Conservation (phyloP, 2,113 vertebrate genomes). For the Anolis sagrei region DNA sequence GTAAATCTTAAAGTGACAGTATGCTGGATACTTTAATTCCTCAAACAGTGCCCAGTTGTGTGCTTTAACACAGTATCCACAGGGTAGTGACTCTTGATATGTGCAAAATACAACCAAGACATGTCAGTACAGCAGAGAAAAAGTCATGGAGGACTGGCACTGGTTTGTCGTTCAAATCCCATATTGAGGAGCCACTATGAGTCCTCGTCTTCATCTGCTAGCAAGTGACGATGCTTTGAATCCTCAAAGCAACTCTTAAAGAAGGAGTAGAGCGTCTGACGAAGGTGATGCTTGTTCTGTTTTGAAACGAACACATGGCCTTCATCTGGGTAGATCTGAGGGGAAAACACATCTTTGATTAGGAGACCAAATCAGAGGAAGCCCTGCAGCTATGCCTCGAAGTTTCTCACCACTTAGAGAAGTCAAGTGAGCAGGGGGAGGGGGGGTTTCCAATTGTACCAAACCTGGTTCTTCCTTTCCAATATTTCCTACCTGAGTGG, state of each 20-base stretch:
- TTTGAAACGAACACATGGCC: slow-evolving; percentile 76
- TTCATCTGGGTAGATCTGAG: slow-evolving; percentile 79
- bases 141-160: not conserved
- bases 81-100: no score
- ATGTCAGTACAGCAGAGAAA: not conserved
- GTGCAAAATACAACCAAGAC: not conserved
- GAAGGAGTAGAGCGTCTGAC: slow-evolving; percentile 76
- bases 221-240: not conserved
- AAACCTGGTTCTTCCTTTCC: not conserved
- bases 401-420: not conserved
- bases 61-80: slow-evolving; percentile 2
- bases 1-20: not conserved
- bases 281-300: slow-evolving; percentile 76
- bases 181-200: not conserved
- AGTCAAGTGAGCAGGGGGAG: not conserved
- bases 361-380: not conserved
- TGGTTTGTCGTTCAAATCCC: not conserved
- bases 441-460: not conserved
- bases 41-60: not conserved
- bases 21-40: no score
- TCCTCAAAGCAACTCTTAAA: slow-evolving; percentile 78
- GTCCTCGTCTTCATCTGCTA: not conserved
- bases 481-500: slow-evolving; percentile 73
- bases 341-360: not conserved
- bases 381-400: not conserved